These are phyloP conservation scores for Pseudococcus jackbeardsleyi DNA, from an alignment of 2,888 invertebrate genomes.

Conservation along the genomic window DNA sequence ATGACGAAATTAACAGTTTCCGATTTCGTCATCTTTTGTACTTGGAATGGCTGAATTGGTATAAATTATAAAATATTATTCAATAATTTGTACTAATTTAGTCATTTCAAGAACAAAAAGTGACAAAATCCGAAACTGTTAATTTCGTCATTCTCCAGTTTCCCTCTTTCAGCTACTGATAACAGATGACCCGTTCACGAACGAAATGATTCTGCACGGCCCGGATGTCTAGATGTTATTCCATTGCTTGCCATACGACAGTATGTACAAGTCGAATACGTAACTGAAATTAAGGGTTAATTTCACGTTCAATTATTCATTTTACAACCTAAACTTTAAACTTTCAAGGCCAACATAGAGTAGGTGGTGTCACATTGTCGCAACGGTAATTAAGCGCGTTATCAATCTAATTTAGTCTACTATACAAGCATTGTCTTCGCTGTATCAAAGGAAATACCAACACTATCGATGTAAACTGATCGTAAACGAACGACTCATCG, in stretches of 20 bases:
- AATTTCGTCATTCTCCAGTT: no score
- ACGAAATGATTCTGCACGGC: no score
- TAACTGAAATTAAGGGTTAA: conserved; percentile 42
- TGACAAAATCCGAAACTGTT: no score
- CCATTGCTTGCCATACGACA: background rate
- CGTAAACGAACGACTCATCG: background rate
- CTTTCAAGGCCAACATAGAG: conserved; percentile 21
- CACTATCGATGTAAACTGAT: conserved; percentile 8
- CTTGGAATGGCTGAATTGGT: no score
- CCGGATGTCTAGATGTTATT: background rate
- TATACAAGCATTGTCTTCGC: background rate
- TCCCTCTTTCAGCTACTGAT: no score
- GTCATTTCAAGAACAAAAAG: no score
- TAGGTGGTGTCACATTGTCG: conserved; percentile 28
- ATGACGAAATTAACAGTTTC: no score
- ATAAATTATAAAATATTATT: no score
- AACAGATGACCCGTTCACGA: no score
- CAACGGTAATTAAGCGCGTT: conserved; percentile 15
- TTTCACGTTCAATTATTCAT: conserved; percentile 47
- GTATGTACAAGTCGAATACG: background rate
- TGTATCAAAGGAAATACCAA: background rate
- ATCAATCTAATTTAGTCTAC: conserved; percentile 23
- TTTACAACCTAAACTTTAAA: conserved; percentile 29
- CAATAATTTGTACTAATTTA: no score
- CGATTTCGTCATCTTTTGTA: no score